Base-by-base conservation (phyloP, 2,113 vertebrate species). In the Natator depressus region DNA sequence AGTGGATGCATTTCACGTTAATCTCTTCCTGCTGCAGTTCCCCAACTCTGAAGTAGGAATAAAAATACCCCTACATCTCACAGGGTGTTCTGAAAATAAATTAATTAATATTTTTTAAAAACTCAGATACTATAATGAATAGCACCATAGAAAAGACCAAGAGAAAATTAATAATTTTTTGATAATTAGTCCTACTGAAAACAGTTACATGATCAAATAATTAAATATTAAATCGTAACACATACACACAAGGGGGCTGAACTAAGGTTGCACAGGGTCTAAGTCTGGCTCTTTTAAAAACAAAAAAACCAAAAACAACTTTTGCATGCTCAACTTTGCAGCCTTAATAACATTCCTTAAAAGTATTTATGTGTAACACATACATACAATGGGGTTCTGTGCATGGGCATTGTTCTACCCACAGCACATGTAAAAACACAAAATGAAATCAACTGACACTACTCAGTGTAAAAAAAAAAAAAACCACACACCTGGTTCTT, bases 1-100 rank as follows among this genome's bases (percentile, higher is more conserved):
- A 96, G 50, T 17, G 80, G 38, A 91, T 84, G 93, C 47, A 94
- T 95, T 90, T 95, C 90, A 96, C 86, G 29, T 86, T 65, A 95
- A 92, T 92, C 90, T 92, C 93, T 96, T 81, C 62, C 55, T 86
- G 78, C 13, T 90, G 94, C 51, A 80, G 84, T 97, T 95, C 80
- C 87, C 24, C 83, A n/a, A 88, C 72, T 88, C 42, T 78, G 38
- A 95, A 95, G 93, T 10, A 6, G 49, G 47, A 83, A 84, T 46
- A 95, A 84, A 93, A 93, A 95, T 88, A 72, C 14, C 53, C 85
- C 80, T 89, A 89, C 19, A 62, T 65, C 10, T 51, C 88, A 86
- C 13, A 2, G 2, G 93, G 42, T 19, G 24, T 2, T 49, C 49
- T 16, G 13, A 38, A 84, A 49, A 57, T 83, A 93, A 80, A 50